These are phyloP conservation scores for Alauda arvensis DNA, from an alignment of 2,797 vertebrate genomes.

Conservation along the genomic window DNA sequence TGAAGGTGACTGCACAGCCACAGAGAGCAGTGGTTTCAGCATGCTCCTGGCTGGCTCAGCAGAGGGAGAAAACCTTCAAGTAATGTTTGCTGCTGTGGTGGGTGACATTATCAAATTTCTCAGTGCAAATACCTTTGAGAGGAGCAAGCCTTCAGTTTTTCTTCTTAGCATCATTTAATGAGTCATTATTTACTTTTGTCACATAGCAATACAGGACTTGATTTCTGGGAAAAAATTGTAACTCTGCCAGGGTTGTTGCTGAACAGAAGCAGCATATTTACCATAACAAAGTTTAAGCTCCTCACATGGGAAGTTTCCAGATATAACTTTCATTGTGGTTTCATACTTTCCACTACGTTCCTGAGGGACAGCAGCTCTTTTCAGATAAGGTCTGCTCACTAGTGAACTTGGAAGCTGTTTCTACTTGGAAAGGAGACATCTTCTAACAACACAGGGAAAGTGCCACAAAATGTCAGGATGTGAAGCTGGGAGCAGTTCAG, in stretches of 20 bases:
- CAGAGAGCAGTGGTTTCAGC: background rate
- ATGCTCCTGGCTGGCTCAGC: background rate
- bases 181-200: conserved; percentile 64
- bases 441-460: background rate
- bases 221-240: conserved; percentile 26
- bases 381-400: background rate
- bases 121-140: conserved; percentile 63
- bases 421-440: background rate
- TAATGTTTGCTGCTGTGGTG: conserved; percentile 57
- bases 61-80: conserved; percentile 63
- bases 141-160: conserved; percentile 54
- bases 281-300: conserved; percentile 4
- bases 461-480: background rate
- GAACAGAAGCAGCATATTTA: conserved; percentile 21
- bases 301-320: background rate
- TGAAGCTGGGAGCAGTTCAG: background rate
- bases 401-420: background rate
- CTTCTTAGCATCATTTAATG: conserved; percentile 52
- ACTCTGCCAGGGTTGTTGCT: conserved; percentile 1
- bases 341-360: background rate
- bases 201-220: conserved; percentile 20
- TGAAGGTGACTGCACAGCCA: background rate
- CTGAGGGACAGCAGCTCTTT: background rate
- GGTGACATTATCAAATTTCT: conserved; percentile 75
- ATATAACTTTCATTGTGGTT: background rate